Base-by-base conservation (phyloP, 2,888 invertebrate species). In the Mesochorus sp. region DNA sequence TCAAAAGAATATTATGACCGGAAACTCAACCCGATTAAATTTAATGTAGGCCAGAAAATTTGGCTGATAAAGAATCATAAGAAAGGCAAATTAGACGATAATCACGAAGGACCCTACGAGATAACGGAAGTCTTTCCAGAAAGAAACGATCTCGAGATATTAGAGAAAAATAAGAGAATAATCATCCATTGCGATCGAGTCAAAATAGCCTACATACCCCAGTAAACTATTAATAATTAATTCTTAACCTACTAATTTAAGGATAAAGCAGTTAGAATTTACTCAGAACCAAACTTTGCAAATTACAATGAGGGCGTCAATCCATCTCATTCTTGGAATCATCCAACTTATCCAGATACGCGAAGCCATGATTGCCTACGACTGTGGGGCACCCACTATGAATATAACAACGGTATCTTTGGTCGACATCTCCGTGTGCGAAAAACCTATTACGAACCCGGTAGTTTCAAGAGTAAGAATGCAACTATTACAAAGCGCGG, bases 381-480 rank as follows among this genome's bases (percentile, higher is more conserved):
- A 79, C 55, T 79, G 76, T 39, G 64, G 79, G 3, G 26, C 37
- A 2, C 6, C 47, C 1, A 37, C 51, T 1, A n/a, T 61, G 1
- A 79, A 79, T 57, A 62, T 81, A 1, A 81, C 77, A 0, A 49
- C 53, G 0, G 4, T 76, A 4, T 79, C 72, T 0, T 24, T 79
- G 10, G 6, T 66, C 2, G 73, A 81, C 1, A 64, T 75, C 4
- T 67, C 62, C 1, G 55, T 70, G 8, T 81, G 76, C 61, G 61
- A 79, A 10, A 44, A 74, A 5, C 66, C 79, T 0, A 49, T 12
- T 24, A n/a, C 24, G 3, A 21, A 70, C 0, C 21, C 37, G 12
- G 61, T 61, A 0, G 31, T 71, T 1, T 31, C 57, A 5, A 14
- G 6, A 2, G 12, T 21, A 1, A 49, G 74, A 12, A 14, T 80